A percentile compares a stretch with the other conserved stretches of the same genome.
Evolutionary conservation across 1,140 invertebrate genomes (phyloP).

Genomic region (Akabosia matsudoensis): DNA sequence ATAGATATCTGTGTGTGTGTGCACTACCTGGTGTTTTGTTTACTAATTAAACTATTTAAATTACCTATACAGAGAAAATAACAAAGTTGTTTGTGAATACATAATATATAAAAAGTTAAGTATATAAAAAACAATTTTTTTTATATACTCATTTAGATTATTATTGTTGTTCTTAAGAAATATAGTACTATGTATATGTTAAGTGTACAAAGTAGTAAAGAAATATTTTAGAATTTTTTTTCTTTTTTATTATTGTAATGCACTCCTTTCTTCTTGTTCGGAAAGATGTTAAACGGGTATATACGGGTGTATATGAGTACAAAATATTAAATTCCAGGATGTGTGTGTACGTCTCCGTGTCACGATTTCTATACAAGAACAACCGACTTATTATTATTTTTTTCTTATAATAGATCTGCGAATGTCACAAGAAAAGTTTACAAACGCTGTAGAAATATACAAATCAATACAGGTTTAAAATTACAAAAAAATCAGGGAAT

Average conservation of each 20-base stretch:
- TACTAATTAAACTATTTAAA: background rate
- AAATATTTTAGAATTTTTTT: background rate
- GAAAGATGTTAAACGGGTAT: background rate
- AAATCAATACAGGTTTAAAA: conserved; percentile 23
- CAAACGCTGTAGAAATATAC: conserved; percentile 23
- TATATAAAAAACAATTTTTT: conserved; percentile 4
- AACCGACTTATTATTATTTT: background rate
- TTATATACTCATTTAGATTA: background rate
- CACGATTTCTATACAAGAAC: background rate
- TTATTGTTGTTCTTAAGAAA: background rate
- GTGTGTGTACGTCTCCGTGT: background rate
- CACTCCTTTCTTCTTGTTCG: conserved; percentile 1
- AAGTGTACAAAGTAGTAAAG: conserved; percentile 5
- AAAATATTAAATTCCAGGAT: background rate
- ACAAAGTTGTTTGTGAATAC: background rate
- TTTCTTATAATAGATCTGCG: too few relatives aligned
- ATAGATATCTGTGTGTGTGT: background rate
- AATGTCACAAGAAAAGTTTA: conserved; percentile 23
- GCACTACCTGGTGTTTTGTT: background rate
- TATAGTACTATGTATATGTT: conserved; percentile 16
- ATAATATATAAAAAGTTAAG: background rate
- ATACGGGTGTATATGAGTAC: background rate
- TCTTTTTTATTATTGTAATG: too few relatives aligned
- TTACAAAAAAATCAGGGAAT: conserved; percentile 15
- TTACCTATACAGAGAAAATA: background rate